Base-by-base conservation (phyloP, 2,888 invertebrate genomes). In the Griposia aprilina region DNA sequence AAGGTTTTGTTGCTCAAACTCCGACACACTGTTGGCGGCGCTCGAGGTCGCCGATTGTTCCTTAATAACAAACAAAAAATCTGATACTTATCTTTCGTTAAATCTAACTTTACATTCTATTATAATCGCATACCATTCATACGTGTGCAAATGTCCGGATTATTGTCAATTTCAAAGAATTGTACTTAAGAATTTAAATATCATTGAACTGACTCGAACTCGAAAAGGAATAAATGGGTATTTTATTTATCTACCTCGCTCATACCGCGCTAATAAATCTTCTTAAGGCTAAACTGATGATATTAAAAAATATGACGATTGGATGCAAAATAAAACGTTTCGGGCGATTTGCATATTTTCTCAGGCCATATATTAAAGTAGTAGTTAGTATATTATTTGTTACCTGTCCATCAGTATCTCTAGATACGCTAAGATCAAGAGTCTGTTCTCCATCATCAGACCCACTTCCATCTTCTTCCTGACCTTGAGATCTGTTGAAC, bases 361-460 rank as follows among this genome's bases (percentile, higher is more conserved):
- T 63, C 80, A 72, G 30, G 11, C 20, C 45, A 17, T 62, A 23
- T 50, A 50, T 67, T 50, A 30, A 72, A 59, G 11, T 77, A 59
- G 11, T 77, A 71, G 63, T 66, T 36, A 15, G 30, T 57, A 20
- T 62, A 83, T 76, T 66, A 76, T 26, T 36, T 5, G 1, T 90
- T 91, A 97, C 97, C 95, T 97, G 97, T 86, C 97, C 97, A 90
- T 97, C 97, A 30, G 94, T 94, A 84, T 97, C 97, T 85, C 97
- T 96, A 3, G 97, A 97, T 0, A 97, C 95, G 79, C 97, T 97
- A 4, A 97, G 90, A 84, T 97, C 97, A 57, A 97, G 91, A 72
- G 97, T 97, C 86, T 97, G 96, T 48, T 97, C 97, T 87, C 97
- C 97, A 90, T 97, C 97, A 88, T 97, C 97, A 88, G 97, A 97